These are phyloP conservation scores for Ceratina japonica DNA, from an alignment of 1,140 invertebrate genomes.

Conservation along the genomic window DNA sequence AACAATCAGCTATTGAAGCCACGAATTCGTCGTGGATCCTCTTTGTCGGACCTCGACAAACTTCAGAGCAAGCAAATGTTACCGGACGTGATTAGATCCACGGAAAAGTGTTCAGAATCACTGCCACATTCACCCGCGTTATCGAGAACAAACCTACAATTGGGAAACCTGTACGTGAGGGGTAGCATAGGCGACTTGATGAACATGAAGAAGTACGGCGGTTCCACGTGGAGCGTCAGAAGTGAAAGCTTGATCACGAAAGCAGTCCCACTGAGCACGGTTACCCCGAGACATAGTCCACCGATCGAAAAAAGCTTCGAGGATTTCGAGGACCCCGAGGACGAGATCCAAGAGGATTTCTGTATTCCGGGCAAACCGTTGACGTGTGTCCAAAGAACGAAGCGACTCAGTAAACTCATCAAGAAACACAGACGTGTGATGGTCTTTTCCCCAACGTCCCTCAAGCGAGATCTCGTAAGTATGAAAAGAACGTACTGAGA, in stretches of 20 bases:
- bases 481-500: neutral
- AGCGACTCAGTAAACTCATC: conserved; percentile 83
- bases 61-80: conserved; percentile 73
- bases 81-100: conserved; percentile 79
- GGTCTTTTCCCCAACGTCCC: conserved; percentile 32
- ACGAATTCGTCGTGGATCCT: conserved; percentile 84
- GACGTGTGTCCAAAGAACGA: conserved; percentile 84
- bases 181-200: conserved; percentile 89
- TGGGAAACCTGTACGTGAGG: conserved; percentile 77
- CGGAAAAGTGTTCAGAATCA: conserved; percentile 78
- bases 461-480: conserved; percentile 51
- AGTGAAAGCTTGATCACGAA: conserved; percentile 85
- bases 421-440: conserved; percentile 75
- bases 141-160: conserved; percentile 77
- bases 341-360: conserved; percentile 71
- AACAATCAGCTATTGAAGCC: conserved; percentile 72
- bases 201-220: conserved; percentile 86
- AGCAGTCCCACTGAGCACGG: conserved; percentile 86
- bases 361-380: conserved; percentile 67
- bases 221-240: conserved; percentile 84
- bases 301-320: conserved; percentile 63
- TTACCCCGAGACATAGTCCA: conserved; percentile 80
- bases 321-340: conserved; percentile 74
- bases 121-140: conserved; percentile 80
- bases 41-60: conserved; percentile 86